A percentile compares a stretch with the other conserved stretches of the same genome.
These are phyloP conservation scores for Sardinella longiceps DNA, from an alignment of 2,797 vertebrate genomes.

Conservation along the genomic window DNA sequence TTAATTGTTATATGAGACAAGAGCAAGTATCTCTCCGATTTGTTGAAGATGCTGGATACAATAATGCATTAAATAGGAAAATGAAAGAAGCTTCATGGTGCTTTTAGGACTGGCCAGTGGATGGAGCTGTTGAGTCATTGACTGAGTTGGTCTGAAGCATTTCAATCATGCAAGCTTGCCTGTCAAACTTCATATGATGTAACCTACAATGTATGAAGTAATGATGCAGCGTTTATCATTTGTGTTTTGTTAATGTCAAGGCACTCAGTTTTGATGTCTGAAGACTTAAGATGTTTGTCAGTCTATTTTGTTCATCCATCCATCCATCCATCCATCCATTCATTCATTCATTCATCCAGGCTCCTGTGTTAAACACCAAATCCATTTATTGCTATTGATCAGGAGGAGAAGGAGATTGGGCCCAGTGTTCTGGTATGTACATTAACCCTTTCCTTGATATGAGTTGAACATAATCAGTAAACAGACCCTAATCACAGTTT, in stretches of 20 bases:
- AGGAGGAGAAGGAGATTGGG: neutral
- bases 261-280: neutral
- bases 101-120: slow-evolving; percentile 59
- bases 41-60: too few relatives aligned
- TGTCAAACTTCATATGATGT: neutral
- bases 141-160: slow-evolving; percentile 25
- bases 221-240: neutral
- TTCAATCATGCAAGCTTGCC: neutral
- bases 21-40: neutral
- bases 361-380: neutral
- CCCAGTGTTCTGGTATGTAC: neutral
- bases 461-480: neutral
- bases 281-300: neutral
- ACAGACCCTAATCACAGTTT: neutral
- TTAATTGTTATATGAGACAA: neutral
- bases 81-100: neutral
- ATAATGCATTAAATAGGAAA: too few relatives aligned
- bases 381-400: neutral
- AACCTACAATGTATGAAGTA: neutral
- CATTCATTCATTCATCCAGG: too few relatives aligned
- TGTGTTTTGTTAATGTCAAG: neutral
- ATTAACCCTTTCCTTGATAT: neutral
- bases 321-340: neutral
- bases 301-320: neutral
- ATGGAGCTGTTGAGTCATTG: slow-evolving; percentile 76